Percentiles rank a stretch among this genome's conserved stretches.
These are phyloP conservation scores for Ophion slaviceki DNA, from an alignment of 2,888 invertebrate species.

Conservation along the genomic window DNA sequence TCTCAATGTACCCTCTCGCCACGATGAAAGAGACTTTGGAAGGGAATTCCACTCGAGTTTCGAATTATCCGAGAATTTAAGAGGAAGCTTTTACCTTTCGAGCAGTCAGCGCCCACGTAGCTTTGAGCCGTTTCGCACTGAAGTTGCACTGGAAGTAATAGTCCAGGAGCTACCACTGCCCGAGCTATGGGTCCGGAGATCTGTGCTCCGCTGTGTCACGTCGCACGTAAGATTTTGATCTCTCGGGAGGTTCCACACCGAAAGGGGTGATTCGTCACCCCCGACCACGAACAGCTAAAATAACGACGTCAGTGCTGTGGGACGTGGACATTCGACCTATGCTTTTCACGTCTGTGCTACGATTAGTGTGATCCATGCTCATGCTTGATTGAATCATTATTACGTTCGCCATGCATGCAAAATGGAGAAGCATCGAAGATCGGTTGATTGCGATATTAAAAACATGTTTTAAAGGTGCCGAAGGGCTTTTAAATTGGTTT, in stretches of 20 bases:
- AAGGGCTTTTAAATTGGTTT: background rate
- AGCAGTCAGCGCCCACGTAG: slow-evolving; percentile 64
- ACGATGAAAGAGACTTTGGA: slow-evolving; percentile 8
- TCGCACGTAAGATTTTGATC: slow-evolving; percentile 63
- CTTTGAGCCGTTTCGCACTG: slow-evolving; percentile 57
- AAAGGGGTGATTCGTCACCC: slow-evolving; percentile 63
- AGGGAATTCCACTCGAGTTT: slow-evolving; percentile 41
- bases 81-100: slow-evolving; percentile 61
- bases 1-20: background rate
- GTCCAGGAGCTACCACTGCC: slow-evolving; percentile 67
- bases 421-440: background rate
- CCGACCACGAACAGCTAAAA: slow-evolving; percentile 39
- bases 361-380: background rate
- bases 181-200: slow-evolving; percentile 31
- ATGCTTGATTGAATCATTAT: background rate
- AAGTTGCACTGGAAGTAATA: slow-evolving; percentile 64
- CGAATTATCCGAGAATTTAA: slow-evolving; percentile 48
- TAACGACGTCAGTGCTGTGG: slow-evolving; percentile 48
- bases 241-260: slow-evolving; percentile 36
- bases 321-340: slow-evolving; percentile 22
- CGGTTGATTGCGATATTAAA: background rate
- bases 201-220: slow-evolving; percentile 53
- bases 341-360: slow-evolving; percentile 28
- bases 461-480: background rate
- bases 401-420: background rate